Evolutionary conservation across 64 coral and sea anemone species (phyloP).

Genomic region (Montipora efflorescens): DNA sequence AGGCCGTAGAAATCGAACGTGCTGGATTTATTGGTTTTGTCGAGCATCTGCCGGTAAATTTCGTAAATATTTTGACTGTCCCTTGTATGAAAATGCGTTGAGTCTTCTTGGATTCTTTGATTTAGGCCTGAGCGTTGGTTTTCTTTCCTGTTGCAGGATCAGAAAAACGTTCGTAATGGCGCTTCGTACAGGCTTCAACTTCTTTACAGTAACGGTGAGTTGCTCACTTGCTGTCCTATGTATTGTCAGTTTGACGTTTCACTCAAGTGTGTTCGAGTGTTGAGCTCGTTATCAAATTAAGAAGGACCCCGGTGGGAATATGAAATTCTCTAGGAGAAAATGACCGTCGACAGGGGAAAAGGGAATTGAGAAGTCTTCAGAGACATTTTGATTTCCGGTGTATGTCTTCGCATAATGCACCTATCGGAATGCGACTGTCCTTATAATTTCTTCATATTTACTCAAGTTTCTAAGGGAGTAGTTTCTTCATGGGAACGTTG

Average conservation of each 20-base stretch:
- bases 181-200: slow-evolving; percentile 56
- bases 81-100: not conserved
- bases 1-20: slow-evolving; percentile 82
- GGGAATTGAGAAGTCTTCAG: slow-evolving; percentile 32
- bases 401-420: not conserved
- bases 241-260: slow-evolving; percentile 67
- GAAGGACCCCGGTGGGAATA: slow-evolving; percentile 87
- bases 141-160: slow-evolving; percentile 63
- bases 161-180: slow-evolving; percentile 81
- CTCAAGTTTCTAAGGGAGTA: slow-evolving; percentile 87
- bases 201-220: no score
- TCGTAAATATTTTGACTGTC: not conserved
- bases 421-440: slow-evolving; percentile 32
- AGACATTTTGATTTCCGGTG: slow-evolving; percentile 31
- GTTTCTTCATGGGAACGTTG: slow-evolving; percentile 77
- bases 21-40: slow-evolving; percentile 87
- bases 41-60: slow-evolving; percentile 63
- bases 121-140: not conserved
- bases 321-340: slow-evolving; percentile 45
- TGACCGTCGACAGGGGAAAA: slow-evolving; percentile 53
- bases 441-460: slow-evolving; percentile 66
- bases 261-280: slow-evolving; percentile 79
- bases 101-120: not conserved
- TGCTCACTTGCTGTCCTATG: not conserved
- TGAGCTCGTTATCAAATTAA: slow-evolving; percentile 82